These are phyloP conservation scores for Menidia menidia DNA, from an alignment of 2,797 vertebrate species.

Conservation along the genomic window DNA sequence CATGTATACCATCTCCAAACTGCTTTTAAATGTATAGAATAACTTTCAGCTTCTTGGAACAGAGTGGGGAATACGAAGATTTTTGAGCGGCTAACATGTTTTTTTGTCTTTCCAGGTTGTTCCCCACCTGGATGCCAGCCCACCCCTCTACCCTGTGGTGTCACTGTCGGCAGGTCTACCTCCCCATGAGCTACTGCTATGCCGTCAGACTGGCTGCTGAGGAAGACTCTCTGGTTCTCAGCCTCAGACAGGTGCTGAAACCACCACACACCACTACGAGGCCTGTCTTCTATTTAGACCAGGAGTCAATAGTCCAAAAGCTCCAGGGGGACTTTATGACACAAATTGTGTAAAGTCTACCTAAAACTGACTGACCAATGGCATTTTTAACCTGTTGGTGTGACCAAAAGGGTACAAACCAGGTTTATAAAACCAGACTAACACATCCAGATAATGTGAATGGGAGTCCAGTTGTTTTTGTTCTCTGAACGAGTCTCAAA, in stretches of 20 bases:
- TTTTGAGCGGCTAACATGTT: not conserved
- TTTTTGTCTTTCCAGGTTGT: conserved; percentile 81
- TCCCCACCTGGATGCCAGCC: conserved; percentile 90
- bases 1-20: not conserved
- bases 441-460: too few species aligned
- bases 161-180: conserved; percentile 96
- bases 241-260: conserved; percentile 89
- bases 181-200: conserved; percentile 98
- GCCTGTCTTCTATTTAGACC: not conserved
- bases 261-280: conserved; percentile 36
- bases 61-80: not conserved
- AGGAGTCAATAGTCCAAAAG: too few species aligned
- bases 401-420: too few species aligned
- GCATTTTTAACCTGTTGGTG: too few species aligned
- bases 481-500: too few species aligned
- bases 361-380: too few species aligned
- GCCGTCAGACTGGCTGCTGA: conserved; percentile 84
- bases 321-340: too few species aligned
- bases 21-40: too few species aligned
- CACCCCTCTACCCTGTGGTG: conserved; percentile 96
- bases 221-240: conserved; percentile 88
- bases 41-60: not conserved
- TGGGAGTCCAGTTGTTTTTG: too few species aligned
- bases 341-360: too few species aligned
- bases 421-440: too few species aligned